Evolutionary conservation across 2,888 invertebrate species (phyloP), one percentile per base, ranked within the genome.

Genomic region (Mesoligia furuncula): DNA sequence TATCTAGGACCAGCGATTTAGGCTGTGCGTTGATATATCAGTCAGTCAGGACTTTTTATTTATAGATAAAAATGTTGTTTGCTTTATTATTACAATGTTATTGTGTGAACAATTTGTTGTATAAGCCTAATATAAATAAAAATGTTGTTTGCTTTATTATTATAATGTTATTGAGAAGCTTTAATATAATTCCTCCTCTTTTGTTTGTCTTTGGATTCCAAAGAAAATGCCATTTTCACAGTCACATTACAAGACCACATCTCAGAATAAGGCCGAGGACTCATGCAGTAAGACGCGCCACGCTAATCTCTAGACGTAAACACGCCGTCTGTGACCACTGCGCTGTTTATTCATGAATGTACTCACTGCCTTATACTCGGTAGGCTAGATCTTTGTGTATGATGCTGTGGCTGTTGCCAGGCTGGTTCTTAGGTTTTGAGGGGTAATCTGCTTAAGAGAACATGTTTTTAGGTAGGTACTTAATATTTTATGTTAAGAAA

Each of bases 291-390:
- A 88, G 90, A 84, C 90, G 87, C 86, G 90, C 90, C 87, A 85
- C 92, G 93, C 91, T 95, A 94, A 95, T 95, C 92, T 92, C 91
- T 92, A 89, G 91, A 90, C 89, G 94, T 92, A 95, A 95, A 95
- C 93, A 94, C 86, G 79, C 80, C 87, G 89, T 85, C 91, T 86
- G 84, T 85, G 86, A 87, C 87, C 77, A 76, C 75, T 70, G 76
- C 74, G 68, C 82, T 82, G 81, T 85, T 84, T 87, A 83, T 81
- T 83, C 81, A 82, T 70, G 79, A 80, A 69, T 81, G 84, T 80
- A 27, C 64, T 72, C 72, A 17, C 78, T n/a, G 65, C 81, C 73
- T 61, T 80, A 59, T 31, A 72, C 74, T 51, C 54, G 42, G 80
- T 17, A 39, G 39, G 42, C 42, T 17, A 39, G 54, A 54, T 54